Base-by-base conservation (phyloP, 92 coral and sea anemone species). In the Phenganax subtilis region DNA sequence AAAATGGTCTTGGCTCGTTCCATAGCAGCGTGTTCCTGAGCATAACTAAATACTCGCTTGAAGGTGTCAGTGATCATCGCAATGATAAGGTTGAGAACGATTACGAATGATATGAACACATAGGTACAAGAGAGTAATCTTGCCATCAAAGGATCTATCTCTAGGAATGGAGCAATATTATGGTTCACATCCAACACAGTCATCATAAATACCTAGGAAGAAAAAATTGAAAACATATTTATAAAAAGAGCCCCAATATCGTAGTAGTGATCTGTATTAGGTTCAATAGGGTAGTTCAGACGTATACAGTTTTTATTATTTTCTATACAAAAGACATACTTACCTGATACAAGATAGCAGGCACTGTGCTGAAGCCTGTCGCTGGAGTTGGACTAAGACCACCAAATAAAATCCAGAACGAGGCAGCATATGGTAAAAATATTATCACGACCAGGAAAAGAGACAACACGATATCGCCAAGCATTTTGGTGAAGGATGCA, bases 11-110 rank as follows among this genome's bases (percentile, higher is more conserved):
- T 86, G 20, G 98, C 98, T 77, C 91, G 90, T 69, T 94, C 96
- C 92, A 94, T 94, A 12, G 89, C 97, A 7, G 98, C 92, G 86
- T 94, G 91, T 27, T 93, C 98, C 80, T 90, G 92, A 61, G 92
- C 98, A 77, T 92, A 92, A 80, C 89, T 97, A 72, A 89, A 94
- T 12, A 92, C 97, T 55, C 98, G 85, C 54, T 92, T 97, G 72
- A 94, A 94, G 0, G 98, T 94, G 75, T 92, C 98, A 16, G 98
- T 92, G 91, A 94, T 92, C 80, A 92, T 67, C 11, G 98, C 98
- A 59, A 94, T 94, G 80, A 94, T 92, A 12, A 94, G 84, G 85
- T 94, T 94, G 44, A 94, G 81, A 68, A 97, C 92, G 54, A 92
- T 87, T 29, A 94, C 87, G 12, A 91, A 92, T 17, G 98, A 94